These are phyloP conservation scores for Erebia epiphron DNA, from an alignment of 2,888 invertebrate species.

Conservation along the genomic window DNA sequence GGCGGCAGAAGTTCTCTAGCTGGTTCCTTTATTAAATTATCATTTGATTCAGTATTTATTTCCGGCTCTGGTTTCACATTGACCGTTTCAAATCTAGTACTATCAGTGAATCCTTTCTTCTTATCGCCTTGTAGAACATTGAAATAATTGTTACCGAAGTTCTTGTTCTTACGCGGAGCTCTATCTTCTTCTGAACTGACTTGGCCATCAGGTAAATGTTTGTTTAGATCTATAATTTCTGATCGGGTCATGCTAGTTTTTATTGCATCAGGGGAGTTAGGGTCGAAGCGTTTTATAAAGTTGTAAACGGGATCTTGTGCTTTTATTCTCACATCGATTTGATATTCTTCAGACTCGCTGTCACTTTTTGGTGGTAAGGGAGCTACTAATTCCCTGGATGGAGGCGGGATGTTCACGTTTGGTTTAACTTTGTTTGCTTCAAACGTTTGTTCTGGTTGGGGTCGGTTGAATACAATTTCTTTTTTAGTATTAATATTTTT, in stretches of 20 bases:
- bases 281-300: conserved; percentile 77
- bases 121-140: conserved; percentile 58
- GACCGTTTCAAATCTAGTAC: conserved; percentile 58
- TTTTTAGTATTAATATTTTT: conserved; percentile 10
- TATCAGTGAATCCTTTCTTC: conserved; percentile 54
- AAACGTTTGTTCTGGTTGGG: conserved; percentile 16
- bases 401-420: conserved; percentile 47
- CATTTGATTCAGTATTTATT: conserved; percentile 31
- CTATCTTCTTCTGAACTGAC: conserved; percentile 70
- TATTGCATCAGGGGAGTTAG: conserved; percentile 64
- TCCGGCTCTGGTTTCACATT: conserved; percentile 57
- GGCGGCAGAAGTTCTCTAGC: conserved; percentile 79
- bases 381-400: conserved; percentile 57
- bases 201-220: conserved; percentile 67
- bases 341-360: conserved; percentile 51
- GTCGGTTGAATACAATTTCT: neutral
- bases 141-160: conserved; percentile 54
- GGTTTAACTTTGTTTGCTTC: conserved; percentile 25
- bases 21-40: conserved; percentile 50
- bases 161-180: conserved; percentile 61
- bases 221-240: conserved; percentile 68
- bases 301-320: conserved; percentile 62
- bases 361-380: conserved; percentile 54
- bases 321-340: conserved; percentile 51
- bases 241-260: conserved; percentile 70